Evolutionary conservation across 1,140 invertebrate genomes (phyloP), one percentile per base, ranked within the genome.

Genomic region (Aphis gossypii): DNA sequence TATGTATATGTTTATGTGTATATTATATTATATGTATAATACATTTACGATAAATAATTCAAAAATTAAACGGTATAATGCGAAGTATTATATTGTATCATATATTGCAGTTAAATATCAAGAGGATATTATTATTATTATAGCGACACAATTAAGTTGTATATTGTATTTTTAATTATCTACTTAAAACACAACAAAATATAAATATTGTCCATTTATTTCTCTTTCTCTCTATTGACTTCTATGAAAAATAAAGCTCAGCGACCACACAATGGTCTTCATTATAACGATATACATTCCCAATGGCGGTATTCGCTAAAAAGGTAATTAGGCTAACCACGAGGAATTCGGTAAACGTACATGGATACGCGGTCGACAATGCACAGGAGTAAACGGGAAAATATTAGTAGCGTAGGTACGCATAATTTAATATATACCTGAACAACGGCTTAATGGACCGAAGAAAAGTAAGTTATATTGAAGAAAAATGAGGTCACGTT

Each of bases 281-380:
- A 83, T 92, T 54, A 84, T 54, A 84, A 38, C 44, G n/a, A 46
- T 21, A 82, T 35, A 82, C 46, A 83, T 21, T 14, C 23, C 30
- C 46, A 21, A 35, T 46, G n/a, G 91, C 7, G 20, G 30, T 54
- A 82, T 92, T 82, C 46, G n/a, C 48, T 92, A 41, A 92, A 83
- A 82, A 84, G 46, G 44, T 35, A 92, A 92, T 92, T 92, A 92
- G 76, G 30, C 18, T 76, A n/a, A n/a, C 11, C 41, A n/a, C 11
- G 25, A 44, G 5, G 2, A 83, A 82, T 76, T 51, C 1, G 30
- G 30, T 48, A 46, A 76, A 3, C 35, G 8, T 51, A 83, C 41
- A 35, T 21, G 54, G 0, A 41, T 20, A 38, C 21, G 5, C 3
- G n/a, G 8, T 83, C 51, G 35, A 89, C 87, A 89, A 89, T 54